These are phyloP conservation scores for Bugula neritina DNA, from an alignment of 2,888 invertebrate genomes.

Conservation along the genomic window DNA sequence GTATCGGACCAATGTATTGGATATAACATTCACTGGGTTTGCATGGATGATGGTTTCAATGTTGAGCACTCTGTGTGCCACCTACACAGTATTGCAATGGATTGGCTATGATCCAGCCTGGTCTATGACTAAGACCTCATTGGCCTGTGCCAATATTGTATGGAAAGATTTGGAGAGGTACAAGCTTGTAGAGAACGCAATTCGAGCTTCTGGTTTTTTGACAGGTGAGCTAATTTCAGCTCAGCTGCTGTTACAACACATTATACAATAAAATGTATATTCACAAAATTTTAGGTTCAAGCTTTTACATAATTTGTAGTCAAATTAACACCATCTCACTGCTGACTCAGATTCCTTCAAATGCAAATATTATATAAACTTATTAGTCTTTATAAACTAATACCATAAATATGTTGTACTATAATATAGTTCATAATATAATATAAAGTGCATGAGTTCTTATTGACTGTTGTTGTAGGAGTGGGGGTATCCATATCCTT, in stretches of 20 bases:
- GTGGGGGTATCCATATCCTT: background rate
- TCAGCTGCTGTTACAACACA: too few relatives aligned
- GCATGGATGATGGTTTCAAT: background rate
- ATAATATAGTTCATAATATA: too few relatives aligned
- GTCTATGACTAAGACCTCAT: background rate
- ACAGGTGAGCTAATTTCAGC: conserved; percentile 15
- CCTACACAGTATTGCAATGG: background rate
- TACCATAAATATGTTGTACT: too few relatives aligned
- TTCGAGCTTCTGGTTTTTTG: background rate
- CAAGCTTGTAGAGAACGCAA: background rate
- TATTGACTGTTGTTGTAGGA: conserved; percentile 21
- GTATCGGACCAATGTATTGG: background rate
- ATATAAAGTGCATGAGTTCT: too few relatives aligned
- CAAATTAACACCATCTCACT: too few relatives aligned
- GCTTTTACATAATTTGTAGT: too few relatives aligned
- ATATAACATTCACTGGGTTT: background rate
- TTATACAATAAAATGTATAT: too few relatives aligned
- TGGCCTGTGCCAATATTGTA: background rate
- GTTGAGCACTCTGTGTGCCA: background rate
- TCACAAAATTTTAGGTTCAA: too few relatives aligned
- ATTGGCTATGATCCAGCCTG: conserved; percentile 2
- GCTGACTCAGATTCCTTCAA: too few relatives aligned
- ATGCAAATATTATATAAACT: too few relatives aligned
- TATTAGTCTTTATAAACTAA: too few relatives aligned
- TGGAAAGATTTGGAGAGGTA: background rate